phyloP scores from a whole-genome alignment of 2,888 invertebrate species.

The Metellina segmentata region DNA sequence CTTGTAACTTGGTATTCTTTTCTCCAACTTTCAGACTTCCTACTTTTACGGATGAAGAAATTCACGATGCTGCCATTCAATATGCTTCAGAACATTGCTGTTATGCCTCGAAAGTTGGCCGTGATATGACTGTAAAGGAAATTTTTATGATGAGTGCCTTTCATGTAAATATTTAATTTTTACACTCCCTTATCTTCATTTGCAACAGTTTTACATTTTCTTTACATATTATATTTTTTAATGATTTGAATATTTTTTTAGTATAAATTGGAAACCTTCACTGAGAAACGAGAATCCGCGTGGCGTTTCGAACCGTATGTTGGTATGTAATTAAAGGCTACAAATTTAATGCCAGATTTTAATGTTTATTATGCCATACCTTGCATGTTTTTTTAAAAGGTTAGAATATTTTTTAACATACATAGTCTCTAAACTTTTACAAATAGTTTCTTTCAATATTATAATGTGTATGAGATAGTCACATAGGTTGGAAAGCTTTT shows the following conservation, averaged over 20 bases:
- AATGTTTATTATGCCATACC: neutral
- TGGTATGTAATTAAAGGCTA: constrained; percentile 29
- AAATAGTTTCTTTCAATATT: too few relatives aligned
- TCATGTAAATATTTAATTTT: constrained; percentile 81
- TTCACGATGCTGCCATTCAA: constrained; percentile 81
- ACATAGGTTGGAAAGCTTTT: too few relatives aligned
- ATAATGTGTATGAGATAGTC: too few relatives aligned
- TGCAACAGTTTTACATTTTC: neutral
- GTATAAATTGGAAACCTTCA: constrained; percentile 74
- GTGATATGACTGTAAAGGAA: constrained; percentile 81
- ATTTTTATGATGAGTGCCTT: constrained; percentile 82
- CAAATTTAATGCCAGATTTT: neutral
- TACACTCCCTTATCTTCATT: neutral
- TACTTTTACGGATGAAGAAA: constrained; percentile 80
- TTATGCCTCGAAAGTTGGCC: constrained; percentile 82
- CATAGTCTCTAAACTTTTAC: neutral
- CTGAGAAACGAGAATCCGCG: constrained; percentile 70
- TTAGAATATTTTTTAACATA: neutral
- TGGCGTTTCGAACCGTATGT: constrained; percentile 67
- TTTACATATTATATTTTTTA: neutral
- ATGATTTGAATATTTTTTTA: constrained; percentile 2
- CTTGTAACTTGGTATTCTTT: neutral
- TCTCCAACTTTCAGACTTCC: constrained; percentile 47
- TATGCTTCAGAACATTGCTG: constrained; percentile 82
- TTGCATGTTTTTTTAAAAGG: neutral